Percentiles rank a stretch among this genome's conserved stretches.
These are phyloP conservation scores for Bruchidius siliquastri DNA, from an alignment of 2,888 invertebrate genomes.

Conservation along the genomic window DNA sequence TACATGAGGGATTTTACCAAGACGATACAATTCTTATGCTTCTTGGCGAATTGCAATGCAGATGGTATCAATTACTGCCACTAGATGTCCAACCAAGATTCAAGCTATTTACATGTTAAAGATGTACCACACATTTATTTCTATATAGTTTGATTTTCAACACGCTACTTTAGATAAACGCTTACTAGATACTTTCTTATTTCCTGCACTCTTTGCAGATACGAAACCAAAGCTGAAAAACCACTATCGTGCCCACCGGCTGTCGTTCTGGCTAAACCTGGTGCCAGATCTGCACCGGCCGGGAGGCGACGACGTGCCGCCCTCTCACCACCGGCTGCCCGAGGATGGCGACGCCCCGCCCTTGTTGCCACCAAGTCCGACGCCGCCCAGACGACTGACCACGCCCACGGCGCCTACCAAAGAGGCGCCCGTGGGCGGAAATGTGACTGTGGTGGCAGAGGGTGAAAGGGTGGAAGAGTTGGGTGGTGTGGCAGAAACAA, in stretches of 20 bases:
- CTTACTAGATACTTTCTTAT: too few species aligned
- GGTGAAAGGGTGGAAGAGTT: slow-evolving; percentile 51
- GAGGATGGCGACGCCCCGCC: slow-evolving; percentile 56
- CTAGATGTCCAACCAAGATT: too few species aligned
- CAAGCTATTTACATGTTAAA: too few species aligned
- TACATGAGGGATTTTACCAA: too few species aligned
- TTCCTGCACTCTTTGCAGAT: slow-evolving; percentile 55
- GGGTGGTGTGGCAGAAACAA: slow-evolving; percentile 18
- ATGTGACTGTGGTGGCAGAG: slow-evolving; percentile 30
- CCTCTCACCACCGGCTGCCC: slow-evolving; percentile 78
- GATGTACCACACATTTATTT: too few species aligned
- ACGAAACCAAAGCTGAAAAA: slow-evolving; percentile 86
- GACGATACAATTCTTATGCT: too few species aligned
- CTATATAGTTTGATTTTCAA: too few species aligned
- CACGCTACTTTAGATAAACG: too few species aligned
- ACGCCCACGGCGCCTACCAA: slow-evolving; percentile 44
- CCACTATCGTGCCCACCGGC: slow-evolving; percentile 87
- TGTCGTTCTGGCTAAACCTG: slow-evolving; percentile 92
- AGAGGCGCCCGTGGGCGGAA: slow-evolving; percentile 37
- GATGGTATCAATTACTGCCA: too few species aligned
- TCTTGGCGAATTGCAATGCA: too few species aligned
- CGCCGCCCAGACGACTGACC: slow-evolving; percentile 50
- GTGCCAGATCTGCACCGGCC: slow-evolving; percentile 89
- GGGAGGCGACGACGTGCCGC: slow-evolving; percentile 80
- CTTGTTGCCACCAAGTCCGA: slow-evolving; percentile 52